Conservation (phyloP, 2,888 invertebrate species). For the Morpho helenor region DNA sequence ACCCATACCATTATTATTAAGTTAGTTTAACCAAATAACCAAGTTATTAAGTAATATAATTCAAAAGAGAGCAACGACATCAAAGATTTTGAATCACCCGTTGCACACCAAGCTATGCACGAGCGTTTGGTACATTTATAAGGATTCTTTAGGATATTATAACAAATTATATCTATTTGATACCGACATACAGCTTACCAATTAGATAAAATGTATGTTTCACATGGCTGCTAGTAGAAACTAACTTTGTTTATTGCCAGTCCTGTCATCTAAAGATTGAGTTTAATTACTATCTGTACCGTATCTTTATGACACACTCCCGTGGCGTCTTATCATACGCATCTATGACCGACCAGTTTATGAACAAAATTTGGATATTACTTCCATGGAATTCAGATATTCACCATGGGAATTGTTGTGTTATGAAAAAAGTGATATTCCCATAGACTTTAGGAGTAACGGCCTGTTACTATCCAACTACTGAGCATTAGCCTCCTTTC, state of each 20-base stretch:
- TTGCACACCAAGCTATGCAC: too few species aligned
- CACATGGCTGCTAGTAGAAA: constrained; percentile 22
- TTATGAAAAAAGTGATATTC: background rate
- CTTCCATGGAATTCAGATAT: constrained; percentile 33
- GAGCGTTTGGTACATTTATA: too few species aligned
- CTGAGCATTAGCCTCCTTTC: too few species aligned
- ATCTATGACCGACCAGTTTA: constrained; percentile 37
- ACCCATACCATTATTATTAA: too few species aligned
- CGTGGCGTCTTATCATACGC: constrained; percentile 38
- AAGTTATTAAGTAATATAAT: too few species aligned
- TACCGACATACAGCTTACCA: constrained; percentile 9
- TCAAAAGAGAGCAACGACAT: too few species aligned
- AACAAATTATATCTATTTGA: too few species aligned
- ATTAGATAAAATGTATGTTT: constrained; percentile 19
- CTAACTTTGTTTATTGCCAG: constrained; percentile 32
- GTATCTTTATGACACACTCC: constrained; percentile 44
- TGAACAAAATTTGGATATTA: constrained; percentile 38
- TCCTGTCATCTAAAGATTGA: constrained; percentile 33
- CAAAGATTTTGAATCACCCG: too few species aligned
- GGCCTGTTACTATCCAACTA: too few species aligned
- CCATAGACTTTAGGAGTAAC: too few species aligned
- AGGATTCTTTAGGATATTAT: too few species aligned
- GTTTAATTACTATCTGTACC: constrained; percentile 36
- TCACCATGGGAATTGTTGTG: constrained; percentile 32
- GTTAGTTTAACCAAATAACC: too few species aligned